Base-by-base conservation (phyloP, 1,140 invertebrate species). In the Drosophila grimshawi region DNA sequence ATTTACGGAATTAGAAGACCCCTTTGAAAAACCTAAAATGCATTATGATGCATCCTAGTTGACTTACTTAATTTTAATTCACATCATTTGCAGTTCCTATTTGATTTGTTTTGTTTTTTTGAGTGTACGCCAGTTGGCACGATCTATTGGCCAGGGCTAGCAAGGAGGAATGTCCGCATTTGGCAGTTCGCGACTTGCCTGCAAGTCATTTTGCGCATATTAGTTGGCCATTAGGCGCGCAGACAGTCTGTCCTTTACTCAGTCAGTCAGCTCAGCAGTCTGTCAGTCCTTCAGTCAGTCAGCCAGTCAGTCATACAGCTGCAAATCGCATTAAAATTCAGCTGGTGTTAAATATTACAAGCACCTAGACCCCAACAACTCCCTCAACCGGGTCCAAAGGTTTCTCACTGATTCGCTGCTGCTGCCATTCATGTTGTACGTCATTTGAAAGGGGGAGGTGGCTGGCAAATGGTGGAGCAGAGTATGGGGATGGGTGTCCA, bases 281-380 rank as follows among this genome's bases (percentile, higher is more conserved):
- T 1, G 10, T 32, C 49, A 19, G 39, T 73, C 29, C 5, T 11
- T 49, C 41, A 32, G 29, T 32, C 56, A 45, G 56, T 32, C 57
- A 10, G 32, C 27, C 59, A 10, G 45, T 43, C 65, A 29, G 29
- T 52, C 55, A 77, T 43, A 77, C 67, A 68, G 52, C 64, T 61
- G 70, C 48, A 69, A 78, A 65, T 78, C 81, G 75, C 86, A 90
- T 89, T 90, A 81, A 89, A 89, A 89, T 89, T 83, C 85, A 89
- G 85, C 63, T 80, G 66, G 86, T 89, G 85, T 89, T 89, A 89
- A 89, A 88, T 88, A 88, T 88, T 89, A 88, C 80, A 89, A 88
- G 80, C 78, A 72, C 76, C 55, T 30, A 41, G 45, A 56, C 74
- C 68, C 57, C 65, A 5, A 3, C 33, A 19, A 43, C 45, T 33